Percentiles rank a stretch among this genome's conserved stretches.
Conservation (phyloP, 2,113 vertebrate genomes). For the Halcyon malimbica region DNA sequence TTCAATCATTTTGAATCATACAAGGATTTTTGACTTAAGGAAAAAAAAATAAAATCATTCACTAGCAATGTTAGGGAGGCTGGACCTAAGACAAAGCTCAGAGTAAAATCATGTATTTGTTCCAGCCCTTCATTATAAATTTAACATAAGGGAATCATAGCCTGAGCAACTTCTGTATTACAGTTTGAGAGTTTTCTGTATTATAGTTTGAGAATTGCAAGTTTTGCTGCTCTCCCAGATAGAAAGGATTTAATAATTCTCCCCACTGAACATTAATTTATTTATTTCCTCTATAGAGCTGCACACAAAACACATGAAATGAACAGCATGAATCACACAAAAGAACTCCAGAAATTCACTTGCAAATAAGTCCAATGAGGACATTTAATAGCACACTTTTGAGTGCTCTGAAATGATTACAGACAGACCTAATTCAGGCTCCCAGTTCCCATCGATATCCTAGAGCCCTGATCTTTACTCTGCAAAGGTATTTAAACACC, state of each 20-base stretch:
- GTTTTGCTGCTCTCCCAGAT: not conserved
- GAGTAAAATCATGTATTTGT: not conserved
- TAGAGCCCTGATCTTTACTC: not conserved
- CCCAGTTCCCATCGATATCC: not conserved
- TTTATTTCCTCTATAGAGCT: not conserved
- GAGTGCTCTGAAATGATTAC: not conserved
- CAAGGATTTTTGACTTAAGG: rapidly evolving
- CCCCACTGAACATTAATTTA: not conserved
- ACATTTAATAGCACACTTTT: not conserved
- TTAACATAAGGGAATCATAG: not conserved
- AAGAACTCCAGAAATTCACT: not conserved
- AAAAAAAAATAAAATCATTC: not conserved
- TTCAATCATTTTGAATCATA: slow-evolving; percentile 2
- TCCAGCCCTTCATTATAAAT: not conserved
- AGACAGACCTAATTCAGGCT: not conserved
- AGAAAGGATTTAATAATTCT: not conserved
- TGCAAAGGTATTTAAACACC: not conserved
- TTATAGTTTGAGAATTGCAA: not conserved
- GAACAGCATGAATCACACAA: not conserved
- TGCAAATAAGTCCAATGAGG: not conserved
- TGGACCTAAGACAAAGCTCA: not conserved
- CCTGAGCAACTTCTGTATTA: not conserved
- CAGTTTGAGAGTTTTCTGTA: not conserved
- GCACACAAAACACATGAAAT: not conserved
- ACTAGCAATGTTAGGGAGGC: not conserved